Percentiles rank a stretch among this genome's conserved stretches.
These are phyloP conservation scores for Hirundo rustica DNA, from an alignment of 2,797 vertebrate species.

Conservation along the genomic window DNA sequence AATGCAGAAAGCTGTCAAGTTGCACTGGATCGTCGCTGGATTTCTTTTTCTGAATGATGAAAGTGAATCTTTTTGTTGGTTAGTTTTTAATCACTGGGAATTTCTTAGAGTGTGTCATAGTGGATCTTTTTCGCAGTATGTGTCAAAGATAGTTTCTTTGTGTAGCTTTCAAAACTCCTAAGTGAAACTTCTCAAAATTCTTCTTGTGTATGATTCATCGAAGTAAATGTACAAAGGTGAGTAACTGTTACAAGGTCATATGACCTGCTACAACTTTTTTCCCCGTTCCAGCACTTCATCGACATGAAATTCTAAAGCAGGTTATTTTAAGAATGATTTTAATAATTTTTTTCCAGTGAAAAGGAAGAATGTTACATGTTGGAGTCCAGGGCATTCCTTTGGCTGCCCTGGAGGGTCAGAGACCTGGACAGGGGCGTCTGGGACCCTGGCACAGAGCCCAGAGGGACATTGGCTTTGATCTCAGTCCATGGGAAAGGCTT, in stretches of 20 bases:
- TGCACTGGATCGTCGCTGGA: background rate
- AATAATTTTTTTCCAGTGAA: background rate
- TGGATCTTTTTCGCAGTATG: background rate
- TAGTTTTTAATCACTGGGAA: background rate
- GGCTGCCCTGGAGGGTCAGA: no score
- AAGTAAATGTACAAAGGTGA: background rate
- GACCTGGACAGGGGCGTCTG: no score
- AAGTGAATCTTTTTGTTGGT: background rate
- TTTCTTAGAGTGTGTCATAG: background rate
- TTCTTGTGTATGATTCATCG: background rate
- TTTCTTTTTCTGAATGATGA: background rate
- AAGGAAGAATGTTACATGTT: background rate
- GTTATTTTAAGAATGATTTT: background rate
- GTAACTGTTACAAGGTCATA: background rate
- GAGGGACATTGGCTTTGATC: no score
- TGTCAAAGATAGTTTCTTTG: background rate
- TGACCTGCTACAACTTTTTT: background rate
- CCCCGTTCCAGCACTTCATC: background rate
- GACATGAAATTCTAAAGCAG: background rate
- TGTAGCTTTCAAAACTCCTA: background rate
- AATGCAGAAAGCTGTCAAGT: background rate
- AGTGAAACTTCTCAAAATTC: background rate
- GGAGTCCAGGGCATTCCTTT: no score
- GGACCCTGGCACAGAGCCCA: no score
- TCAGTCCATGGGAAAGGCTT: no score